A percentile compares a stretch with the other conserved stretches of the same genome.
These are phyloP conservation scores for Tarsius wallacei DNA, from an alignment of 2,797 vertebrate genomes.

Conservation along the genomic window DNA sequence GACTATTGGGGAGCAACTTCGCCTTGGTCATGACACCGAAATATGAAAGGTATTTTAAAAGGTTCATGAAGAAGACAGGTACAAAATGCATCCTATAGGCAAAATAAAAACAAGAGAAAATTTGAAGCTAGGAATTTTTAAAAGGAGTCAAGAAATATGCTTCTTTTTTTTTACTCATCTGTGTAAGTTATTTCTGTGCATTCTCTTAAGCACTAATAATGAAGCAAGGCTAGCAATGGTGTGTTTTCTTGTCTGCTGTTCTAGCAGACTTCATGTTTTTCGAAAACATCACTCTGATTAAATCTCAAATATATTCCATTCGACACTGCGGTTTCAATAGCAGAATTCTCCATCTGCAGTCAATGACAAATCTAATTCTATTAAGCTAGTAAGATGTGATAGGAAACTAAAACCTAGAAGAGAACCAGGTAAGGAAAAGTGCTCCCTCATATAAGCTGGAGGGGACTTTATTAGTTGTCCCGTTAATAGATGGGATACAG, in stretches of 20 bases:
- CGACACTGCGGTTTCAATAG: not conserved
- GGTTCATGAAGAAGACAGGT: not conserved
- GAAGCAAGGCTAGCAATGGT: not conserved
- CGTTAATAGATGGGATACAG: not conserved
- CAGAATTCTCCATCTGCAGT: not conserved
- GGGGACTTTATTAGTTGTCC: not conserved
- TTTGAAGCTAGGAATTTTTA: not conserved
- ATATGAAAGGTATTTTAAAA: not conserved
- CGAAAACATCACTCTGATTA: not conserved
- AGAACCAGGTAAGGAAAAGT: constrained; percentile 34
- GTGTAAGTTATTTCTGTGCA: not conserved
- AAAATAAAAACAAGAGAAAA: not conserved
- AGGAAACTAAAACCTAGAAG: not conserved
- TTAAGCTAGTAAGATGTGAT: not conserved
- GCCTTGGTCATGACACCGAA: too few relatives aligned
- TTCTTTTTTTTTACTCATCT: not conserved
- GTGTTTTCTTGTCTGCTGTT: not conserved
- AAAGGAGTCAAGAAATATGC: not conserved
- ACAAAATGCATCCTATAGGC: not conserved
- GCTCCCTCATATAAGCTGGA: not conserved
- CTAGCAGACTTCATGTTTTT: not conserved
- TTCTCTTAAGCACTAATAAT: not conserved
- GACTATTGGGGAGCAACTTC: not conserved
- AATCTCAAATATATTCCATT: not conserved
- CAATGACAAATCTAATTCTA: not conserved